Evolutionary conservation across 2,113 vertebrate species (phyloP).

Genomic region (Clarias batrachus): DNA sequence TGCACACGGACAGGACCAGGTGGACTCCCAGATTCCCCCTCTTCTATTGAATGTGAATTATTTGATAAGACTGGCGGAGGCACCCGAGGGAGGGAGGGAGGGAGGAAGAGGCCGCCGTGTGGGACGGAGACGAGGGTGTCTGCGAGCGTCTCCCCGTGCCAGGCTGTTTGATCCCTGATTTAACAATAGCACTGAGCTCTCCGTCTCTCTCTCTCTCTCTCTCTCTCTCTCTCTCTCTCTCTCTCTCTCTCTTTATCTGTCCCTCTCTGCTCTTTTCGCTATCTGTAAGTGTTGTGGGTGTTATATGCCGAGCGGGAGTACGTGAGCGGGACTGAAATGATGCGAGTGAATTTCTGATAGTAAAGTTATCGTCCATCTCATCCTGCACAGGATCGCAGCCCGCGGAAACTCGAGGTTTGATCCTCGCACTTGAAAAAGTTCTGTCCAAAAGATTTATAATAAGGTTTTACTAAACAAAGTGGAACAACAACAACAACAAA

Average conservation of each 20-base stretch:
- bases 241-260: neutral
- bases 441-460: neutral
- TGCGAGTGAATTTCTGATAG: too few relatives aligned
- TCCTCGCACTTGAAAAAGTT: neutral
- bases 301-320: constrained; percentile 1
- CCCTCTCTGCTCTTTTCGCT: neutral
- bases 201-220: neutral
- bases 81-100: constrained; percentile 41
- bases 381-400: neutral
- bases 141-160: neutral
- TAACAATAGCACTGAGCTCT: neutral
- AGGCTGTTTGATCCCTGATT: constrained; percentile 50
- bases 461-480: neutral
- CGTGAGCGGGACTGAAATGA: neutral
- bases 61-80: constrained; percentile 60
- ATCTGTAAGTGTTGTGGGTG: constrained; percentile 20
- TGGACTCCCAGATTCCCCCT: constrained; percentile 21
- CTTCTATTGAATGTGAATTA: constrained; percentile 51
- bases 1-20: constrained; percentile 38
- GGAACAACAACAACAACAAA: too few relatives aligned
- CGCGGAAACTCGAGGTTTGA: neutral
- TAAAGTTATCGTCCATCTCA: neutral
- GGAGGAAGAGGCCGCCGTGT: constrained; percentile 16
- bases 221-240: neutral
- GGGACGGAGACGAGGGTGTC: constrained; percentile 1